Evolutionary conservation across 2,888 invertebrate genomes (phyloP), one percentile per base, ranked within the genome.

Genomic region (Phengaris alcon): DNA sequence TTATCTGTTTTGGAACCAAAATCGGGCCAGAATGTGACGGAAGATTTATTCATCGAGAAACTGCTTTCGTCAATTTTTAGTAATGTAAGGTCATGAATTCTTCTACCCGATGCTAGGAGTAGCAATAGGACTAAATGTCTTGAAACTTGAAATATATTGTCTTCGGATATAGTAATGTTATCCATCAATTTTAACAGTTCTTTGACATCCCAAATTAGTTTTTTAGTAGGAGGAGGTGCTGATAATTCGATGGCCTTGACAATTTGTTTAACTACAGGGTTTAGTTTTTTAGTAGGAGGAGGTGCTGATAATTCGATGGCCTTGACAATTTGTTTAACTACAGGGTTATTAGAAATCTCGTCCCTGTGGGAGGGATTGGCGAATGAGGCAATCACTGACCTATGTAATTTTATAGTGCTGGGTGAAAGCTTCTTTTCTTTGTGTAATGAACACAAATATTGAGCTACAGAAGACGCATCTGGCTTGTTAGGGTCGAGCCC

Each of bases 401-500:
- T 79, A 22, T 79, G 78, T 46, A 76, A 22, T 4, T 77, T 48
- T 7, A 78, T 79, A 15, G 75, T 79, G 3, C 44, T 78, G 15
- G 3, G 77, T 35, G 3, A 79, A n/a, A 0, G 74, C 72, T 35
- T 77, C 59, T n/a, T 70, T 48, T 12, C 35, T 35, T 4, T 35
- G 35, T 3, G 4, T 4, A 35, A 4, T 3, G 4, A 35, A 35
- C 1, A 0, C 35, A 78, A 15, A 74, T 51, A 73, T 54, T 76
- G 2, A 13, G 75, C 73, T 55, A 79, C 74, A 1, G 76, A 75
- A 0, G 78, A 48, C 22, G 77, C 72, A 0, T 54, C 44, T 6
- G 79, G 77, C 57, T 54, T 77, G 2, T 12, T 12, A 12, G 57
- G 7, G 12, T 46, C 48, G 79, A 76, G 3, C 79, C 55, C 55